phyloP scores from a whole-genome alignment of 2,113 vertebrate species.

The Rhea americana region DNA sequence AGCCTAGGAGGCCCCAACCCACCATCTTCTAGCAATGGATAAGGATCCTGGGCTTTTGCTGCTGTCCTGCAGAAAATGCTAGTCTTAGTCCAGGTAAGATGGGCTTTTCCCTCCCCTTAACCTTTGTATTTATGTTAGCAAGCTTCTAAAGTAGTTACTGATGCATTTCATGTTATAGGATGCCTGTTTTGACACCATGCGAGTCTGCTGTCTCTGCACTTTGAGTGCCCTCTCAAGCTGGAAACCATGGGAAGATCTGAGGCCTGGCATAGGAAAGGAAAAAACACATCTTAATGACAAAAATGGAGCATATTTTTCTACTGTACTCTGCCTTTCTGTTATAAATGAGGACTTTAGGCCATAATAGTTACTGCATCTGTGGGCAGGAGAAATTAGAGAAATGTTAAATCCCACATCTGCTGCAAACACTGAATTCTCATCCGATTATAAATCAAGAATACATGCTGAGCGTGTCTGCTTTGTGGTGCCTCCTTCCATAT shows the following conservation, averaged over 20 bases:
- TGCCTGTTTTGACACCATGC: fast-evolving
- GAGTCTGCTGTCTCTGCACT: not conserved
- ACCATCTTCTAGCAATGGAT: not conserved
- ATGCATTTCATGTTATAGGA: not conserved
- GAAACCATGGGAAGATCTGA: not conserved
- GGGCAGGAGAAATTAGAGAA: not conserved
- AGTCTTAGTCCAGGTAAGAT: not conserved
- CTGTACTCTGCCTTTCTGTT: not conserved
- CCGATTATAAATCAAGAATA: not conserved
- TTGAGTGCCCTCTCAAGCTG: not conserved
- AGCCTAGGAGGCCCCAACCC: not conserved
- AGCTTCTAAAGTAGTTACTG: not conserved
- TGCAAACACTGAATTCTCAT: not conserved
- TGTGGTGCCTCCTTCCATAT: not conserved
- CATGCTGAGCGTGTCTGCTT: not conserved
- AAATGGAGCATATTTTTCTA: not conserved
- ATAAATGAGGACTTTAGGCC: not conserved
- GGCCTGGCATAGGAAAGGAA: not conserved
- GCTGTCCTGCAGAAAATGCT: not conserved
- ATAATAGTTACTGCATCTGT: not conserved
- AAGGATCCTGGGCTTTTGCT: not conserved
- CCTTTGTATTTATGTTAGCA: not conserved
- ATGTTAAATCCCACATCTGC: not conserved
- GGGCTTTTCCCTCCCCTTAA: not conserved
- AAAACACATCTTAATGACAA: not conserved